Evolutionary conservation across 2,797 vertebrate species (phyloP).

Genomic region (Pseudomugil gertrudae): DNA sequence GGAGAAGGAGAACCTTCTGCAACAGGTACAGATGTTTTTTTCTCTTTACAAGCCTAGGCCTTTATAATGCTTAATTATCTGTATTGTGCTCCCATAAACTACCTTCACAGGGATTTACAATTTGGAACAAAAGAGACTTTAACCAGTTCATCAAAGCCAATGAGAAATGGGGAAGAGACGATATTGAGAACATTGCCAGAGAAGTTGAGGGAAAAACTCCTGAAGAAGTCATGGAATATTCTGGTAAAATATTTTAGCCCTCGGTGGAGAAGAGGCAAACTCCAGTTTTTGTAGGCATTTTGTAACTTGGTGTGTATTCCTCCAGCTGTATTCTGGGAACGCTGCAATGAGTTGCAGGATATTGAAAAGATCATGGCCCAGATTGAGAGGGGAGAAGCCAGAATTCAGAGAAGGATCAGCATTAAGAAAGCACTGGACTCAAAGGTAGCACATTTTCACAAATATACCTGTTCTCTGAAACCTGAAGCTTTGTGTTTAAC

Average conservation of each 20-base stretch:
- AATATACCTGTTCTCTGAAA: background rate
- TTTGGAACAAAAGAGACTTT: constrained; percentile 99
- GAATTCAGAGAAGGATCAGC: constrained; percentile 97
- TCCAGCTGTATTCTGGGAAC: constrained; percentile 97
- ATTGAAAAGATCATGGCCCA: constrained; percentile 99
- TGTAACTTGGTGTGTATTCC: constrained; percentile 18
- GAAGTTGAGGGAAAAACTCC: constrained; percentile 99
- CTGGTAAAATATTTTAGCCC: constrained; percentile 80
- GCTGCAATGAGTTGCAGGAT: constrained; percentile 97
- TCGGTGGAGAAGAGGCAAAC: background rate
- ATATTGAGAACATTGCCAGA: constrained; percentile 98
- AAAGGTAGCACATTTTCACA: constrained; percentile 82
- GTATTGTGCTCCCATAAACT: background rate
- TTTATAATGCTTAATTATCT: background rate
- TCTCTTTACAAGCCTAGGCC: background rate
- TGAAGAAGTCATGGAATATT: constrained; percentile 99
- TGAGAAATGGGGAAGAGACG: constrained; percentile 98
- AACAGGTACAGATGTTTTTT: constrained; percentile 89
- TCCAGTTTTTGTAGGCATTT: background rate
- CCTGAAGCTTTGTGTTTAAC: background rate
- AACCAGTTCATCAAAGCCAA: constrained; percentile 99
- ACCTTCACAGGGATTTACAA: constrained; percentile 91
- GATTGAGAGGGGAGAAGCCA: constrained; percentile 97
- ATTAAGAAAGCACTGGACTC: constrained; percentile 98
- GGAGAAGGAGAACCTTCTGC: constrained; percentile 96